phyloP scores from a whole-genome alignment of 2,113 vertebrate species.

The Varanus salvator region DNA sequence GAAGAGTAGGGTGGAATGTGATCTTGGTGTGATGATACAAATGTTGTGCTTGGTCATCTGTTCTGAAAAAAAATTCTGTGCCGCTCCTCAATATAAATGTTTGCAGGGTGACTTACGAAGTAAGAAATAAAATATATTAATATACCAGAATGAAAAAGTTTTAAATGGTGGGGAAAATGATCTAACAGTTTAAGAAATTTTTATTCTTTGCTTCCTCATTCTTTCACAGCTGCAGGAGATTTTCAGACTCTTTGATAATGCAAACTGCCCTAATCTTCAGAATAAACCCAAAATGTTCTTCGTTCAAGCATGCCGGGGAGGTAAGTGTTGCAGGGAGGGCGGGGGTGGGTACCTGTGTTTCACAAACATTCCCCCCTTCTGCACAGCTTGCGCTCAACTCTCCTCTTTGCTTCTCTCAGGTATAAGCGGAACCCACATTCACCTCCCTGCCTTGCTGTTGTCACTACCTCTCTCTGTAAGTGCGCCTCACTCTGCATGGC shows the following conservation, averaged over 20 bases:
- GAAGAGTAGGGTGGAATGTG: neutral
- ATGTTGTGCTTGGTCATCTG: neutral
- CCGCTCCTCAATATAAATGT: neutral
- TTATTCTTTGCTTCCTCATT: neutral
- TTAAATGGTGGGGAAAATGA: neutral
- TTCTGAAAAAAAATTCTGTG: neutral
- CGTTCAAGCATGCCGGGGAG: slow-evolving; percentile 97
- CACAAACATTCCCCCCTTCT: slow-evolving; percentile 55
- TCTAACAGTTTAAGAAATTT: neutral
- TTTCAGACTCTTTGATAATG: slow-evolving; percentile 92
- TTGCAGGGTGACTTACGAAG: too few species aligned
- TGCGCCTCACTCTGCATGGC: slow-evolving; percentile 79
- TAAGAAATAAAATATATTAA: neutral
- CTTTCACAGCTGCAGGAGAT: slow-evolving; percentile 88
- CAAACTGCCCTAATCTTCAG: slow-evolving; percentile 91
- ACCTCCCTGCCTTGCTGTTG: slow-evolving; percentile 83
- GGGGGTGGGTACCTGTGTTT: slow-evolving; percentile 55
- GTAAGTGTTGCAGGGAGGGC: slow-evolving; percentile 76
- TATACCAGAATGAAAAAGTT: neutral
- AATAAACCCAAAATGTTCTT: slow-evolving; percentile 99
- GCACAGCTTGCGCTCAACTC: slow-evolving; percentile 76
- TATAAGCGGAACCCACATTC: slow-evolving; percentile 77
- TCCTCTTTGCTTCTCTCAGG: slow-evolving; percentile 84
- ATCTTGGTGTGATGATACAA: neutral
- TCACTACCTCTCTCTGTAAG: slow-evolving; percentile 85